Evolutionary conservation across 2,797 vertebrate genomes (phyloP).

Genomic region (Gallinago solitaria): DNA sequence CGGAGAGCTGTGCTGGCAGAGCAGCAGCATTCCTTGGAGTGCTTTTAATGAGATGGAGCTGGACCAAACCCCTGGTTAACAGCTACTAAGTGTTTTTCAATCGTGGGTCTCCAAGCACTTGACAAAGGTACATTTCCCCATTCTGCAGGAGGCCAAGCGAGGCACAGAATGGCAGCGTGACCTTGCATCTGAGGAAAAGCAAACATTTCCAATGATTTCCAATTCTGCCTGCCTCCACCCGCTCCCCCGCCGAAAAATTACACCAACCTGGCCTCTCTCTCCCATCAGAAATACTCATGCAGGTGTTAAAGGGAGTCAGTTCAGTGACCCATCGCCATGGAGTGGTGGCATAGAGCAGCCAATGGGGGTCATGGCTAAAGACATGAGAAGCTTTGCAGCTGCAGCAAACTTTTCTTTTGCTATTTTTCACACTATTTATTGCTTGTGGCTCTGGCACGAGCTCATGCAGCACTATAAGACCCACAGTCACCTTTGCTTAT

Average conservation of each 20-base stretch:
- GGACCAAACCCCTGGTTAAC: neutral
- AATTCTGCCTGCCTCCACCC: accelerated
- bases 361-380: neutral
- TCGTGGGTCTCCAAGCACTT: neutral
- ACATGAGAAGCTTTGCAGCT: neutral
- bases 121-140: neutral
- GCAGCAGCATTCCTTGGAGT: neutral
- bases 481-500: neutral
- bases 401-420: neutral
- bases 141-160: neutral
- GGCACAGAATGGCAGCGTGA: neutral
- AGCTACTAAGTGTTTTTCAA: constrained; percentile 41
- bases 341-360: neutral
- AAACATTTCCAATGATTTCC: neutral
- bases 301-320: neutral
- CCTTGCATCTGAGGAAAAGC: neutral
- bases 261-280: neutral
- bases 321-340: neutral
- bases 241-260: neutral
- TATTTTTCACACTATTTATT: neutral
- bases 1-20: neutral
- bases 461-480: neutral
- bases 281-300: neutral
- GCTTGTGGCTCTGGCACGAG: neutral
- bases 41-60: constrained; percentile 25